Conservation (phyloP, 2,113 vertebrate genomes). For the Lampris incognitus region DNA sequence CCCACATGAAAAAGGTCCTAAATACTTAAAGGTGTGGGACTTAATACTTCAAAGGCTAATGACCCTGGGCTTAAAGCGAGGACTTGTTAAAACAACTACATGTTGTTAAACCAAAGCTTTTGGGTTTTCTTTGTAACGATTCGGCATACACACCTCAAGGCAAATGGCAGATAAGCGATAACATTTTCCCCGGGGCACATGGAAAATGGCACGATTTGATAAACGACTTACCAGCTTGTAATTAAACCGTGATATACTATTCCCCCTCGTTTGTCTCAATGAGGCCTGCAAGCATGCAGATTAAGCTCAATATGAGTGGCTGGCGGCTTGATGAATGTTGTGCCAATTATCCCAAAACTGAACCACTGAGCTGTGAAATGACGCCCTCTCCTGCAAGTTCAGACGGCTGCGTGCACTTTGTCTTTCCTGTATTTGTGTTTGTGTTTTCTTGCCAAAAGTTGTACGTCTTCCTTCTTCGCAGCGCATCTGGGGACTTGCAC, state of each 20-base stretch:
- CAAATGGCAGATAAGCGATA: constrained; percentile 6
- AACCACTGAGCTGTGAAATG: constrained; percentile 61
- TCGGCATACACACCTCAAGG: not conserved
- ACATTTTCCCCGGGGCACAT: not conserved
- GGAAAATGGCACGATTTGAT: constrained; percentile 16
- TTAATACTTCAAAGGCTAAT: constrained; percentile 1
- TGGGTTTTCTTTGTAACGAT: not conserved
- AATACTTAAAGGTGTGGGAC: constrained; percentile 20
- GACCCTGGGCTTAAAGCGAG: not conserved
- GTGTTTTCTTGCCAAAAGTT: constrained; percentile 1
- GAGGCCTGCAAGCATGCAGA: constrained; percentile 39
- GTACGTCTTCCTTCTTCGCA: not conserved
- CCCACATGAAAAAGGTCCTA: not conserved
- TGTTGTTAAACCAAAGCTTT: not conserved
- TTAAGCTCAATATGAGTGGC: constrained; percentile 35
- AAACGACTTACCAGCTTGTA: constrained; percentile 14
- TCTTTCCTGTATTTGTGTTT: constrained; percentile 6
- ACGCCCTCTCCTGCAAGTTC: constrained; percentile 27
- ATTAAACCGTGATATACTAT: constrained; percentile 24
- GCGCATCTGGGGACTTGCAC: not conserved
- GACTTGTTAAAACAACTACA: not conserved
- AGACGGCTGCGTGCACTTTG: constrained; percentile 19
- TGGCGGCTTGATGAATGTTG: constrained; percentile 59
- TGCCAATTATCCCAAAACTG: constrained; percentile 53
- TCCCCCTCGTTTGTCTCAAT: constrained; percentile 64